Evolutionary conservation across 2,797 vertebrate species (phyloP), one percentile per base, ranked within the genome.

Genomic region (Ptychobarbus kaznakovi): DNA sequence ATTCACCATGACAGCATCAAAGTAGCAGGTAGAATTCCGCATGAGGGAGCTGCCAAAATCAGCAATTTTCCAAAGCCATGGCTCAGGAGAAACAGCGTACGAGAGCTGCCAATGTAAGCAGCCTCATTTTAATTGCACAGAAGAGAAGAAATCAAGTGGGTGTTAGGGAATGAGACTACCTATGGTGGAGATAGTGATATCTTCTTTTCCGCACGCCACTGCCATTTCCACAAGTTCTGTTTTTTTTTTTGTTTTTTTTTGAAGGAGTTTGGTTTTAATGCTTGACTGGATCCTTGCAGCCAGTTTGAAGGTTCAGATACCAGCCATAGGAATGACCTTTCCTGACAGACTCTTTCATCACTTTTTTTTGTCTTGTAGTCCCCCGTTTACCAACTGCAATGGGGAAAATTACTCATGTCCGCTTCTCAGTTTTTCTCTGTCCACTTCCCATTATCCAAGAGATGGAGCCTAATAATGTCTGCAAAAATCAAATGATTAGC

Each of bases 1-100:
- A 87, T 87, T 83, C 83, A 89, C 81, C 88, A 76, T 80, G 86
- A 89, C 76, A 88, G 91, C 90, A 92, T 93, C 91, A 93, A 93
- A 93, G 90, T 70, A 49, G 74, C 84, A 69, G 69, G 83, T 87
- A 87, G 0, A 1, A 82, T 85, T 90, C 90, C 83, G 75, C 63
- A 84, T 74, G 85, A 89, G 90, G 84, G 86, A 89, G 86, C 90
- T 90, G 91, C 83, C 80, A 86, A 82, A 82, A 69, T 85, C 73
- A 73, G 75, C 85, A 86, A 88, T 91, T 89, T 87, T 56, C 49
- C 70, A 85, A 38, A 28, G 56, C 69, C 9, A 84, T 76, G 66
- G 79, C 65, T 80, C 87, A 92, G 93, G 91, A 3, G 28, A 91
- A 88, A 85, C 89, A 90, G 87, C 28, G 69, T 42, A 83, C 88